Evolutionary conservation across 2,113 vertebrate genomes (phyloP).

Genomic region (Cyanoderma ruficeps): DNA sequence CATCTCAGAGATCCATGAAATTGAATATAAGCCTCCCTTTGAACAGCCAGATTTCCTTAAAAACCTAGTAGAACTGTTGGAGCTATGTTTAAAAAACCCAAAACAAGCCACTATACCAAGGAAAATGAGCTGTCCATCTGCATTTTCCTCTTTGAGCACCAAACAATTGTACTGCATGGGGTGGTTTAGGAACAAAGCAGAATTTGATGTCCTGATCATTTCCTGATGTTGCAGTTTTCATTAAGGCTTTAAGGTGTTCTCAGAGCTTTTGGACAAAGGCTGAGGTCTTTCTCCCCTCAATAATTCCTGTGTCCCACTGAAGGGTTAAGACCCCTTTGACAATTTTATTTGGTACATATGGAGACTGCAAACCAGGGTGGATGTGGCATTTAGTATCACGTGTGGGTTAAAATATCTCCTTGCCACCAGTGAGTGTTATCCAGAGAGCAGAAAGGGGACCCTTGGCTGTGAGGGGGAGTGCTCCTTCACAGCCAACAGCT

Average conservation of each 20-base stretch:
- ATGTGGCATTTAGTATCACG: background rate
- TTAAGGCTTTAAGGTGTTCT: background rate
- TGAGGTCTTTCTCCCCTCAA: background rate
- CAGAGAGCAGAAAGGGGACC: background rate
- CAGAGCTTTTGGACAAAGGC: background rate
- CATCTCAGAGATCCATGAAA: background rate
- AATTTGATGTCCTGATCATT: background rate
- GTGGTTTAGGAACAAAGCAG: background rate
- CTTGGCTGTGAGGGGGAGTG: background rate
- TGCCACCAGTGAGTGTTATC: background rate
- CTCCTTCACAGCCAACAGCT: background rate
- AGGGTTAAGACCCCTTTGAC: background rate
- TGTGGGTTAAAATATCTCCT: background rate
- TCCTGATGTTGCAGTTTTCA: background rate
- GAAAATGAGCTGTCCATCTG: background rate
- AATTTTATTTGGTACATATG: rapidly evolving
- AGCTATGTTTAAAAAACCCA: background rate
- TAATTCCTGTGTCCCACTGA: background rate
- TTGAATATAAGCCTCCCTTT: background rate
- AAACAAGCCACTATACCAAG: background rate
- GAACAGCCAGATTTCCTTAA: background rate
- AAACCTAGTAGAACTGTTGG: background rate
- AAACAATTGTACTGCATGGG: background rate
- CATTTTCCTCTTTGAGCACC: background rate
- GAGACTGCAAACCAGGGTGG: background rate